Percentiles rank a stretch among this genome's conserved stretches.
Evolutionary conservation across 2,888 invertebrate species (phyloP).

Genomic region (Zonitis immaculata): DNA sequence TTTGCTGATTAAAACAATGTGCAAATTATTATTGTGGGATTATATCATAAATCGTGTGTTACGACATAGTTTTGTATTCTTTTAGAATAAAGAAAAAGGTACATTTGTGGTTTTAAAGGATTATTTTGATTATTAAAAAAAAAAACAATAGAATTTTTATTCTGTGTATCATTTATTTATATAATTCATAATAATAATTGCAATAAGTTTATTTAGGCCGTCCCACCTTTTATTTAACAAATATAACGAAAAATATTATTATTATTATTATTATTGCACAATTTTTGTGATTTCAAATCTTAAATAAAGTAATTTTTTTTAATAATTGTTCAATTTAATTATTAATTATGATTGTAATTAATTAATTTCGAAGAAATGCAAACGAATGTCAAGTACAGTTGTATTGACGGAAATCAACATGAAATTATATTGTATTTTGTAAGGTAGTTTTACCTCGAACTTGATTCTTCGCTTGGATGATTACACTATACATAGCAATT

Average conservation of each 20-base stretch:
- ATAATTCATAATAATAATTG: too few species aligned
- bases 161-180: too few species aligned
- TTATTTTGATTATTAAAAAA: background rate
- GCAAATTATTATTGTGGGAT: too few species aligned
- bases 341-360: conserved; percentile 1
- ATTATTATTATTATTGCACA: background rate
- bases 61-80: background rate
- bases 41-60: background rate
- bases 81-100: too few species aligned
- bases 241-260: background rate
- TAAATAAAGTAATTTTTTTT: background rate
- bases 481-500: conserved; percentile 30
- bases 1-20: too few species aligned
- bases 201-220: background rate
- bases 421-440: conserved; percentile 20
- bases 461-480: conserved; percentile 41
- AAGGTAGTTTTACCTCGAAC: conserved; percentile 38
- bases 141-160: background rate
- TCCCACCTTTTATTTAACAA: background rate
- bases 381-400: conserved; percentile 24
- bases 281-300: too few species aligned
- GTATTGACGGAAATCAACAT: conserved; percentile 32
- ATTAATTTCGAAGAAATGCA: background rate
- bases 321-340: background rate
- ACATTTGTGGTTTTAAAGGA: too few species aligned